Conservation (phyloP, 2,888 invertebrate species). For the Platerodrilus igneus region DNA sequence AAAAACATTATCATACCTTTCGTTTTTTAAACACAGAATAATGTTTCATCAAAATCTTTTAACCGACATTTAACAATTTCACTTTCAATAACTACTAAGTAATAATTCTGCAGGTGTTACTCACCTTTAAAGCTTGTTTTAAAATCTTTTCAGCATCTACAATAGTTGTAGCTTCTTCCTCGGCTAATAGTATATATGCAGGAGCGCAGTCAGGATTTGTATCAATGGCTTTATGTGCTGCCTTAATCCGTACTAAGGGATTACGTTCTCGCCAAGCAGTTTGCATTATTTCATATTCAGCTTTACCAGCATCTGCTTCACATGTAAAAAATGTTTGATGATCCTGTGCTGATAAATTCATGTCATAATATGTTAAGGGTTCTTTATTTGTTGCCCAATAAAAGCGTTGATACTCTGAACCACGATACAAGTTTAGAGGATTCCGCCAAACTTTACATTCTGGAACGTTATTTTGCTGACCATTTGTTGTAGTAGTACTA, state of each 20-base stretch:
- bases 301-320: constrained; percentile 80
- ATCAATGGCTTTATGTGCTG: constrained; percentile 84
- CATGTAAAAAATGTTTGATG: constrained; percentile 96
- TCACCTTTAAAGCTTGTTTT: constrained; percentile 69
- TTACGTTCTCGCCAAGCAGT: constrained; percentile 95
- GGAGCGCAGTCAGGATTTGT: constrained; percentile 89
- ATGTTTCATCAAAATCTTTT: too few species aligned
- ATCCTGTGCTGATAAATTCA: constrained; percentile 98
- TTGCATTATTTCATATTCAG: constrained; percentile 91
- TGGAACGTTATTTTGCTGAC: constrained; percentile 53
- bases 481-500: constrained; percentile 33
- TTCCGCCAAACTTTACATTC: constrained; percentile 97
- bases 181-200: constrained; percentile 90
- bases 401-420: constrained; percentile 95
- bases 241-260: constrained; percentile 83
- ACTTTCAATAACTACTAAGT: too few species aligned
- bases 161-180: constrained; percentile 94
- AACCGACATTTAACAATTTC: too few species aligned
- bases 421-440: constrained; percentile 90
- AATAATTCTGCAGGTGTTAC: not conserved
- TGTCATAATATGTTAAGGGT: constrained; percentile 96
- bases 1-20: too few species aligned
- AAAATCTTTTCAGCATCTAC: constrained; percentile 79
- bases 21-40: too few species aligned
- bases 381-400: constrained; percentile 88